These are phyloP conservation scores for Chrysolina oricalcia DNA, from an alignment of 2,888 invertebrate genomes.

Conservation along the genomic window DNA sequence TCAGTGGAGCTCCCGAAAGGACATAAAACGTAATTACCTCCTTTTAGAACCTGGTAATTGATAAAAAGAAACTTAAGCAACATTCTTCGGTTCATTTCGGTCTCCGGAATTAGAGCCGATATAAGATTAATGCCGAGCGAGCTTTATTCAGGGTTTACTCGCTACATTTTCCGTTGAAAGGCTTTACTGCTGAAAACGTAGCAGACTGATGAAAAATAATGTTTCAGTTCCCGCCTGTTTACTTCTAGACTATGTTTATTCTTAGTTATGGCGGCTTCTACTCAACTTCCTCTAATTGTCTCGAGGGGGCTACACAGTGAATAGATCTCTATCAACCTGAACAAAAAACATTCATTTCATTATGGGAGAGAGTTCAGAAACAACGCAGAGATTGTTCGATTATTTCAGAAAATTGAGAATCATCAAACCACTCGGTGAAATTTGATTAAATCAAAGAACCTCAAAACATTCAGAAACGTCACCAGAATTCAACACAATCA, in stretches of 20 bases:
- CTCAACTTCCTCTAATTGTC: too few species aligned
- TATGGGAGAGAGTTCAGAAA: too few species aligned
- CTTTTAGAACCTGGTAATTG: constrained; percentile 17
- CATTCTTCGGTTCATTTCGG: constrained; percentile 10
- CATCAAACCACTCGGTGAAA: too few species aligned
- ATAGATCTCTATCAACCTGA: too few species aligned
- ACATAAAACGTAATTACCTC: constrained; percentile 21
- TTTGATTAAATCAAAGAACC: too few species aligned
- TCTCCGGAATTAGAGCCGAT: constrained; percentile 1
- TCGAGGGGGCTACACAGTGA: too few species aligned
- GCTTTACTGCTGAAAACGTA: neutral
- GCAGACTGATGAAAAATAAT: neutral
- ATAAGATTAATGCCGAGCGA: constrained; percentile 14
- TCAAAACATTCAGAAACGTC: too few species aligned
- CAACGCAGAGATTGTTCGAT: too few species aligned
- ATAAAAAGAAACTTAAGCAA: constrained; percentile 15
- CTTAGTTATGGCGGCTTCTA: too few species aligned
- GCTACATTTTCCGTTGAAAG: neutral
- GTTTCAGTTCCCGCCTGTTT: neutral
- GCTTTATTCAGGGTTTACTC: neutral
- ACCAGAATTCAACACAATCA: too few species aligned
- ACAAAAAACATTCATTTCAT: too few species aligned
- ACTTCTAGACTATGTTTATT: neutral
- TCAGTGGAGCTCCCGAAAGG: constrained; percentile 14
- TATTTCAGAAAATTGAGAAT: too few species aligned